phyloP scores from a whole-genome alignment of 2,113 vertebrate species.

The Leptobrachium ailaonicum region DNA sequence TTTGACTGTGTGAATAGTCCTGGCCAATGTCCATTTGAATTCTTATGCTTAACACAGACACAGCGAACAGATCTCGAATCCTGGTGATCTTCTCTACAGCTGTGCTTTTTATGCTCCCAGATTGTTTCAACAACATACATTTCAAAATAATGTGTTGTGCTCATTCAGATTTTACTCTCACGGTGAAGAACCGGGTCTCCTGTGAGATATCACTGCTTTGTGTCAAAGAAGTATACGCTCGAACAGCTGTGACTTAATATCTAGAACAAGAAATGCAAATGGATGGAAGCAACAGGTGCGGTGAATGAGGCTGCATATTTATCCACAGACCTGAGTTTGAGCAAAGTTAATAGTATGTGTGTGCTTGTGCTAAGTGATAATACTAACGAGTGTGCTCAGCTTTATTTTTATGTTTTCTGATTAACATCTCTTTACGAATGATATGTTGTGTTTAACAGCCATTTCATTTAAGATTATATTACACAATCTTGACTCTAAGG shows the following conservation, averaged over 20 bases:
- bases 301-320: conserved; percentile 26
- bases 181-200: conserved; percentile 19
- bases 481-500: too few species aligned
- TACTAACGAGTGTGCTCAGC: too few species aligned
- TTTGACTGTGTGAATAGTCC: background rate
- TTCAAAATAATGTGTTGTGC: conserved; percentile 12
- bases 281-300: conserved; percentile 31
- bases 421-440: too few species aligned
- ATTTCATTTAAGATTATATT: too few species aligned
- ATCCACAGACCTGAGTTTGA: background rate
- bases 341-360: too few species aligned
- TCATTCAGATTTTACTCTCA: conserved; percentile 40
- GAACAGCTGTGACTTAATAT: conserved; percentile 36
- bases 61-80: conserved; percentile 10
- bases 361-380: too few species aligned
- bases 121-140: conserved; percentile 19
- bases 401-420: too few species aligned
- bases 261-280: conserved; percentile 28
- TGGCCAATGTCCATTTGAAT: background rate
- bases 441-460: too few species aligned
- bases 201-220: conserved; percentile 17
- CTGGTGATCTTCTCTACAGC: conserved; percentile 4
- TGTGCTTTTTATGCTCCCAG: conserved; percentile 24
- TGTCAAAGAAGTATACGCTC: conserved; percentile 18
- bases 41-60: background rate